phyloP scores from a whole-genome alignment of 2,797 vertebrate species.

The Nyctibius grandis region DNA sequence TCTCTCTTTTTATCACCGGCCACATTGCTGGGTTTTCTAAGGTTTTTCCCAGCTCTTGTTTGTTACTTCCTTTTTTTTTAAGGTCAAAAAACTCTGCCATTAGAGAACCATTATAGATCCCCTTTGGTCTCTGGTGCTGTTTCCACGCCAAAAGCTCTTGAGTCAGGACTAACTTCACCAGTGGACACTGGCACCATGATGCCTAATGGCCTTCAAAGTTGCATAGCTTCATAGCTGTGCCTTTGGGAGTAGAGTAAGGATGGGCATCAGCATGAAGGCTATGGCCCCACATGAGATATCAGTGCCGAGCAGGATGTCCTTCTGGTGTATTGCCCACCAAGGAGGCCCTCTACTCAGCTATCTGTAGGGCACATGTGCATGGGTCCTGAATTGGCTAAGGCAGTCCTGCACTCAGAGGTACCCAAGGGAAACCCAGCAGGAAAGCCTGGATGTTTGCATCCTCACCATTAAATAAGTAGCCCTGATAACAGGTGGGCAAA shows the following conservation, averaged over 20 bases:
- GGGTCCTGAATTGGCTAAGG: background rate
- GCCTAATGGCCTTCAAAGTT: background rate
- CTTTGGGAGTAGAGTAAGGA: background rate
- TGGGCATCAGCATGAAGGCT: too few relatives aligned
- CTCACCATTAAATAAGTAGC: background rate
- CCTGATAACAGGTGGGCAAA: background rate
- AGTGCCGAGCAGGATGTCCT: too few relatives aligned
- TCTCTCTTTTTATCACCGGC: background rate
- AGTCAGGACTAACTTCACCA: background rate
- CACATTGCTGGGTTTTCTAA: fast-evolving
- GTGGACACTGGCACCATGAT: background rate
- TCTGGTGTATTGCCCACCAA: too few relatives aligned
- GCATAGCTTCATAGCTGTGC: background rate
- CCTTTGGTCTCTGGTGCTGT: background rate
- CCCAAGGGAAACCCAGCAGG: background rate
- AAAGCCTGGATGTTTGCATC: background rate
- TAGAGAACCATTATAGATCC: background rate
- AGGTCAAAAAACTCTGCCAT: background rate
- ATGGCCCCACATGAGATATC: background rate
- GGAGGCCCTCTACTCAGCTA: background rate
- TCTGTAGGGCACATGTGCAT: fast-evolving
- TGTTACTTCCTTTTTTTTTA: background rate
- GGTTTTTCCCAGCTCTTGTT: background rate
- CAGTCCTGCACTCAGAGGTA: background rate
- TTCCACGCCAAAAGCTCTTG: background rate